phyloP scores from a whole-genome alignment of 92 coral and sea anemone species.

The Heliopora coerulea region DNA sequence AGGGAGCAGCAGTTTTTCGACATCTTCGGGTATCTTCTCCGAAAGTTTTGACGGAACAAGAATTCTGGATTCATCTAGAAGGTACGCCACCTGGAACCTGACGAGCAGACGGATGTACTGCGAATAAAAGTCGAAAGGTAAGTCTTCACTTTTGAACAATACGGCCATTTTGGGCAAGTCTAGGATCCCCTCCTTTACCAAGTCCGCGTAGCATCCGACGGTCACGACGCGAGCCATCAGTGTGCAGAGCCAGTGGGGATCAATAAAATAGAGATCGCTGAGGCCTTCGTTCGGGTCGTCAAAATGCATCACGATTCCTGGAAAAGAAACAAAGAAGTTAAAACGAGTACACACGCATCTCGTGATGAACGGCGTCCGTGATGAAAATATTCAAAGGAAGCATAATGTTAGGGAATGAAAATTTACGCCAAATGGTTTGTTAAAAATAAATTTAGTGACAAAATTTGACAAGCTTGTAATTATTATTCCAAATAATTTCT shows the following conservation, averaged over 20 bases:
- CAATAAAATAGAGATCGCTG: conserved; percentile 89
- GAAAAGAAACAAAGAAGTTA: not conserved
- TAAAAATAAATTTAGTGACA: too few species aligned
- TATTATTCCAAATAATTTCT: too few species aligned
- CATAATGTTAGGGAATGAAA: too few species aligned
- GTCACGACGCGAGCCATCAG: conserved; percentile 92
- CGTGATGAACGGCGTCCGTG: too few species aligned
- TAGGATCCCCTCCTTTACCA: conserved; percentile 69
- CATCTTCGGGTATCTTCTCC: conserved; percentile 67
- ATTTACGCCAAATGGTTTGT: too few species aligned
- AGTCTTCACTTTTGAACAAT: conserved; percentile 68
- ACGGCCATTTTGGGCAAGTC: conserved; percentile 47
- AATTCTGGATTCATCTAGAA: conserved; percentile 81
- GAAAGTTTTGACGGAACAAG: conserved; percentile 94
- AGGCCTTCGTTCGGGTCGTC: conserved; percentile 96
- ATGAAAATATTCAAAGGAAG: too few species aligned
- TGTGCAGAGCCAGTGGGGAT: conserved; percentile 95
- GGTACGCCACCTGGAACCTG: conserved; percentile 92
- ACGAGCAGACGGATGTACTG: conserved; percentile 89
- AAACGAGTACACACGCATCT: too few species aligned
- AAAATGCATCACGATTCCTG: conserved; percentile 92
- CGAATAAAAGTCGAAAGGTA: conserved; percentile 64
- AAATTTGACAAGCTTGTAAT: too few species aligned
- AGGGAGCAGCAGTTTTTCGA: conserved; percentile 56
- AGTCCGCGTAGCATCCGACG: conserved; percentile 66